Conservation (phyloP, 2,113 vertebrate genomes). For the Phalacrocorax pelagicus region DNA sequence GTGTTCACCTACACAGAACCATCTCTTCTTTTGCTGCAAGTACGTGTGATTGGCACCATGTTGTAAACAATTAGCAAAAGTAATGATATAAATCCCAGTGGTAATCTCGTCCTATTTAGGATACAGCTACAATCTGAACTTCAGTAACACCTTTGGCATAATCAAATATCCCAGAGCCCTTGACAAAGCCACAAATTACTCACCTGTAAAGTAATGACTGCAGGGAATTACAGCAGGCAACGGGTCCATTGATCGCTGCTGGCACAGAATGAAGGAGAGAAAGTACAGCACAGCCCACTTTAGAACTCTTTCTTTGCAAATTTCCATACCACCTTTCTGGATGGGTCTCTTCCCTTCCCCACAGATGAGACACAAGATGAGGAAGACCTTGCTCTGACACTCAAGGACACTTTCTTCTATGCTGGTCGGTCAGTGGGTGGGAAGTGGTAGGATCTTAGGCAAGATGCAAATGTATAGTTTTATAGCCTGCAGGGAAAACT, state of each 20-base stretch:
- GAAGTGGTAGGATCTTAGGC: neutral
- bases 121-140: constrained; percentile 69
- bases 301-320: neutral
- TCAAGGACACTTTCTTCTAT: neutral
- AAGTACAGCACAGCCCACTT: constrained; percentile 9
- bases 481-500: constrained; percentile 49
- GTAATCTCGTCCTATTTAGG: constrained; percentile 63
- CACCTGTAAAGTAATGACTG: constrained; percentile 68
- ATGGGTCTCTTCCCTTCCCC: neutral
- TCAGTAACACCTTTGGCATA: constrained; percentile 73
- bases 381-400: neutral
- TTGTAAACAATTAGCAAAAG: constrained; percentile 63
- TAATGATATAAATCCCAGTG: constrained; percentile 66
- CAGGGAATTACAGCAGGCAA: constrained; percentile 63
- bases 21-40: neutral
- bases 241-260: constrained; percentile 60
- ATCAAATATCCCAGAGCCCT: constrained; percentile 66
- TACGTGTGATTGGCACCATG: constrained; percentile 39
- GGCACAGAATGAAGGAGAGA: constrained; percentile 32
- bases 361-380: neutral
- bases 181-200: constrained; percentile 72
- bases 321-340: neutral
- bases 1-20: neutral
- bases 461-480: neutral
- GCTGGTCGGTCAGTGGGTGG: neutral